A percentile compares a stretch with the other conserved stretches of the same genome.
These are phyloP conservation scores for Drosophila prostipennis DNA, from an alignment of 2,888 invertebrate genomes.

Conservation along the genomic window DNA sequence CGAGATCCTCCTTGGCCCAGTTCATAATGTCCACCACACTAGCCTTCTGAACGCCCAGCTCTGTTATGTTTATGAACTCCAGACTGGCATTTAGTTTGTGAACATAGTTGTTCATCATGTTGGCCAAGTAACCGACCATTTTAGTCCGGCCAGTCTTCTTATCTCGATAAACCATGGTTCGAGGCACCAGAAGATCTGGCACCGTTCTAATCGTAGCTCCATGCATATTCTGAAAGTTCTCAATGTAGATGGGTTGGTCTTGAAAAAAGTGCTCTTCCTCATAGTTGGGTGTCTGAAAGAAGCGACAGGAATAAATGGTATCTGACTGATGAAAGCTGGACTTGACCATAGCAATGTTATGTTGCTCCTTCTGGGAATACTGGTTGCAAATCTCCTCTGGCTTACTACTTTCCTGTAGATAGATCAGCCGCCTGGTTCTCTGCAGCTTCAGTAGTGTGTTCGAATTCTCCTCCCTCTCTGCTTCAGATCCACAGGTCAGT, in stretches of 20 bases:
- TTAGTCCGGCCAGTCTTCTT: conserved; percentile 5
- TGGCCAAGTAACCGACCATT: conserved; percentile 50
- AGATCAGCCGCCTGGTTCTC: conserved; percentile 39
- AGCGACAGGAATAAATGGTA: conserved; percentile 48
- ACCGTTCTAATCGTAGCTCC: conserved; percentile 46
- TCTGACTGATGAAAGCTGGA: conserved; percentile 13
- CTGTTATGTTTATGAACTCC: neutral
- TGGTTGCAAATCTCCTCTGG: conserved; percentile 29
- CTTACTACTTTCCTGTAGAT: neutral
- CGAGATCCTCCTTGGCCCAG: neutral
- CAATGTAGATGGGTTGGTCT: conserved; percentile 28
- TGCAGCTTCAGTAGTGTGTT: conserved; percentile 45
- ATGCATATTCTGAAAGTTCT: conserved; percentile 60
- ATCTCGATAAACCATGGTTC: conserved; percentile 53
- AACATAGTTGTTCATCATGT: conserved; percentile 51
- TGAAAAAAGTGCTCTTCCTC: conserved; percentile 1
- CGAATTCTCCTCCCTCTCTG: conserved; percentile 43
- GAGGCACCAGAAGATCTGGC: conserved; percentile 46
- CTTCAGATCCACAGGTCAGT: conserved; percentile 33
- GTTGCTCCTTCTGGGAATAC: conserved; percentile 41
- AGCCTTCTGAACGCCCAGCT: neutral
- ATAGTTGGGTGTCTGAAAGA: conserved; percentile 23
- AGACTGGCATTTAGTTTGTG: conserved; percentile 58
- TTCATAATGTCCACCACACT: neutral
- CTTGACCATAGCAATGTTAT: conserved; percentile 51